These are phyloP conservation scores for Phasia obesa DNA, from an alignment of 2,888 invertebrate species.

Conservation along the genomic window DNA sequence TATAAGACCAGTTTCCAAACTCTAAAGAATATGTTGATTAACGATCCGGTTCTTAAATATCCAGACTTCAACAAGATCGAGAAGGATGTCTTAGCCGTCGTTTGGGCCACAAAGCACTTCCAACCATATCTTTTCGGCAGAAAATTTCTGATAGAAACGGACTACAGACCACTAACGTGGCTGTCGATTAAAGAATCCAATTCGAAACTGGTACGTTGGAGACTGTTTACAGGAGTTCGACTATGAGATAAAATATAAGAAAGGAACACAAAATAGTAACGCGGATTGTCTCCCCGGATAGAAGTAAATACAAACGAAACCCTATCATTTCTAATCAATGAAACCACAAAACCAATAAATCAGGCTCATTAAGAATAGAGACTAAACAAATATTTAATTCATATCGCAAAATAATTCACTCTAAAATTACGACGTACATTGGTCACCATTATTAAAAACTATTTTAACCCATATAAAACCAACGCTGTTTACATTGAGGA, in stretches of 20 bases:
- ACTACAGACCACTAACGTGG: slow-evolving; percentile 1
- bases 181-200: slow-evolving; percentile 8
- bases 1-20: slow-evolving; percentile 51
- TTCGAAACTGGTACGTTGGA: slow-evolving; percentile 32
- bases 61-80: slow-evolving; percentile 42
- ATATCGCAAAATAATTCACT: slow-evolving; percentile 8
- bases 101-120: slow-evolving; percentile 3
- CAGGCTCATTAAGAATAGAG: slow-evolving; percentile 4
- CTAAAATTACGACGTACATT: slow-evolving; percentile 14
- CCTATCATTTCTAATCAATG: background rate
- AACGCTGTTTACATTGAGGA: background rate
- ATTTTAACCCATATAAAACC: slow-evolving; percentile 26
- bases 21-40: slow-evolving; percentile 38
- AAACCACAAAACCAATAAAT: slow-evolving; percentile 16
- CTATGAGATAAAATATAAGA: slow-evolving; percentile 47
- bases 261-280: slow-evolving; percentile 33
- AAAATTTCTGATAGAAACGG: slow-evolving; percentile 5
- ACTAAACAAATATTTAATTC: slow-evolving; percentile 13
- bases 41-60: slow-evolving; percentile 46
- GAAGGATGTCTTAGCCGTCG: background rate
- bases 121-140: background rate
- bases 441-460: slow-evolving; percentile 11
- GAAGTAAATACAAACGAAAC: slow-evolving; percentile 7
- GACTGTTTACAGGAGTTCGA: slow-evolving; percentile 27
- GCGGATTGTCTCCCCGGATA: slow-evolving; percentile 20